Conservation (phyloP, 2,888 invertebrate species). For the Melipona beecheii region DNA sequence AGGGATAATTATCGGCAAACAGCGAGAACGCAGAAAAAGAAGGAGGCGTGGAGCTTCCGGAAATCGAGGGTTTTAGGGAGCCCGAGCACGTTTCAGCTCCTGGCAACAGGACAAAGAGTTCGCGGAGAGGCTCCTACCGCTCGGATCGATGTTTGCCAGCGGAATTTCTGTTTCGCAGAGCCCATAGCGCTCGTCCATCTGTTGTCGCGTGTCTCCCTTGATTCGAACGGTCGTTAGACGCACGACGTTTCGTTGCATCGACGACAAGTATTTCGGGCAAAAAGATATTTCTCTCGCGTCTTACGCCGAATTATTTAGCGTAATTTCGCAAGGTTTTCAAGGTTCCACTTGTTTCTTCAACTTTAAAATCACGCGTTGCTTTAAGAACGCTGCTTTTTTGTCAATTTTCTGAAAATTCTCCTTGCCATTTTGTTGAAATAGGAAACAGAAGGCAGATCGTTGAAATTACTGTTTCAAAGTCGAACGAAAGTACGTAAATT, state of each 20-base stretch:
- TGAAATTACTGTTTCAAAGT: not conserved
- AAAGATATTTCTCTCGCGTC: too few species aligned
- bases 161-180: slow-evolving; percentile 50
- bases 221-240: slow-evolving; percentile 46
- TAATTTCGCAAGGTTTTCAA: not conserved
- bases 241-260: not conserved
- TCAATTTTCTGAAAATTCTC: not conserved
- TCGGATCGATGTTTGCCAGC: slow-evolving; percentile 51
- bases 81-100: slow-evolving; percentile 43
- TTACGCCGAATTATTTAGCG: too few species aligned
- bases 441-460: not conserved
- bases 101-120: slow-evolving; percentile 63
- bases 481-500: not conserved
- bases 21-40: not conserved
- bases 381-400: not conserved
- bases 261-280: not conserved
- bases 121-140: slow-evolving; percentile 26
- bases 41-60: not conserved
- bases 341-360: not conserved
- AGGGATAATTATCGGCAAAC: slow-evolving; percentile 15
- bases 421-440: too few species aligned
- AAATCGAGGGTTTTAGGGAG: slow-evolving; percentile 43
- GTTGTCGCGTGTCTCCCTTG: slow-evolving; percentile 44
- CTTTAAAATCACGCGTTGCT: not conserved
- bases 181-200: slow-evolving; percentile 32